Evolutionary conservation across 2,113 vertebrate species (phyloP), one percentile per base, ranked within the genome.

Genomic region (Hyaena hyaena): DNA sequence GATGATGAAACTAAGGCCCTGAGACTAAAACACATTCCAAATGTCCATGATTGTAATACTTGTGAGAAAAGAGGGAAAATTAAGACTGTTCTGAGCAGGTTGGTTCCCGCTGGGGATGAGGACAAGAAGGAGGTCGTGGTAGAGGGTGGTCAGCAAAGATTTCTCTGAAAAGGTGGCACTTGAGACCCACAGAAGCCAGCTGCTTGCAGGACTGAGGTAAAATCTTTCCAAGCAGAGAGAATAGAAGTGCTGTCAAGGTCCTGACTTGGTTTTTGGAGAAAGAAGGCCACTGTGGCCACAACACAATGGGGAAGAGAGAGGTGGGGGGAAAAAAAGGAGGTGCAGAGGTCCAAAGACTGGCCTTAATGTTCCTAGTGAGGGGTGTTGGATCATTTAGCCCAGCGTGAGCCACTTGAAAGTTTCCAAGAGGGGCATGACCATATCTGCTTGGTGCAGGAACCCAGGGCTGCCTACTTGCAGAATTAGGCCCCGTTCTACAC

Each of bases 301-400:
- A 0, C 5, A 0, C 28, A 23, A 61, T 39, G 65, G n/a, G 31
- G 17, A 9, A 10, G 33, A 48, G 45, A 17, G 0, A 3, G 10
- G 10, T 14, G 10, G 19, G 50, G 12, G 12, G 3, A 31, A 4
- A 3, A 80, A 63, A n/a, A 74, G 85, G 55, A 28, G 26, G 63
- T 5, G 53, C 58, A 11, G 8, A 65, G 28, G 26, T 26, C 2
- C 2, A 50, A 84, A 82, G 50, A 1, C 5, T 1, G 3, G 9
- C 12, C 7, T 7, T 15, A 4, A 4, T 28, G 17, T 5, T n/a
- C 8, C 33, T 69, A 19, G 66, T 16, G 3, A 55, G 10, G 5
- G n/a, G 7, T 35, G 2, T 10, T 79, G 26, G 77, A 9, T 17
- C 11, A 24, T 50, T 83, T 31, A 26, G 33, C 35, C 26, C n/a